Evolutionary conservation across 2,113 vertebrate genomes (phyloP), one percentile per base, ranked within the genome.

Genomic region (Carlito syrichta): DNA sequence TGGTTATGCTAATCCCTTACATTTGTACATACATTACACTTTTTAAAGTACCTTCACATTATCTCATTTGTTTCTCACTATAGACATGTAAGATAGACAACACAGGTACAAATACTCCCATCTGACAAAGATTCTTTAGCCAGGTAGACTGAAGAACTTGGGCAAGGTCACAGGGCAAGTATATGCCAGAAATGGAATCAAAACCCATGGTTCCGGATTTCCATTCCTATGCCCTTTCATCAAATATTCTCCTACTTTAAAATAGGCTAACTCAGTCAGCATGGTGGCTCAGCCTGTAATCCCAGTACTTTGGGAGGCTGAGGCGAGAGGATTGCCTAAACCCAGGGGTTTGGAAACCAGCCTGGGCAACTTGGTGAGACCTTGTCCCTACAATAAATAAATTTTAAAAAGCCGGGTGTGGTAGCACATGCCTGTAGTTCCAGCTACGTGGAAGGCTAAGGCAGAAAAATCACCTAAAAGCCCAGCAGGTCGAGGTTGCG

Each of bases 1-100:
- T 78, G n/a, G 40, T 89, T 76, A 96, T 19, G 56, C 38, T 93
- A 83, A 93, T 86, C 48, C 68, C 79, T 92, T 92, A 78, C 79
- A 88, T 73, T 25, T 92, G 40, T 95, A 40, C 38, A 62, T 11
- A 78, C 35, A 81, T 76, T 52, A 74, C 19, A 82, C 68, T 82
- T 94, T 54, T 52, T 79, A 68, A 89, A 93, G 50, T 13, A 92
- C 30, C 58, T 95, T 84, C 81, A 91, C 43, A 58, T 66, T 91
- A 45, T 38, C 52, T 93, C 25, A 81, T 69, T 88, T 96, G 71
- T 40, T 86, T n/a, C 73, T 54, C 43, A 96, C 54, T 35, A 90
- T 45, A 92, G 86, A 96, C 32, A 90, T 2, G 20, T 14, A 81
- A 68, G 19, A 68, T 23, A 48, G 35, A 9, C 40, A 91, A n/a